Conservation (phyloP, 2,888 invertebrate genomes). For the Stenichneumon culpator region DNA sequence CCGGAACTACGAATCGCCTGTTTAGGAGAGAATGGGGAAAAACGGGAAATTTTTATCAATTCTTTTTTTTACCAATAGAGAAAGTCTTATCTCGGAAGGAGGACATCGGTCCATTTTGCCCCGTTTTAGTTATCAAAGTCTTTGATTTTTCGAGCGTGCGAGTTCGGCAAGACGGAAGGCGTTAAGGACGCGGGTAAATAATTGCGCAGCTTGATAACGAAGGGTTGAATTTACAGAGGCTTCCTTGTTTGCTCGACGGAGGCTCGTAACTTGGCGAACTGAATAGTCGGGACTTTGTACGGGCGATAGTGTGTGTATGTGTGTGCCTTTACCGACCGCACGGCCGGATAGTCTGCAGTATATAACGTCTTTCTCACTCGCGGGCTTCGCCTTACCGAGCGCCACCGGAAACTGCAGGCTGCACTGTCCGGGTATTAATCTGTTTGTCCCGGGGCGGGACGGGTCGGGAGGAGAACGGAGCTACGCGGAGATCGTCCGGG, state of each 20-base stretch:
- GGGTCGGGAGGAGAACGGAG: not conserved
- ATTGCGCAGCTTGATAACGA: not conserved
- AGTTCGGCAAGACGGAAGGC: not conserved
- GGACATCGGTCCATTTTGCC: too few species aligned
- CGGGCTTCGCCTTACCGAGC: not conserved
- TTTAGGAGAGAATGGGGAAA: not conserved
- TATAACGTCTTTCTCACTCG: slow-evolving; percentile 9
- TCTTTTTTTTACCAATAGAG: too few species aligned
- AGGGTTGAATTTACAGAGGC: not conserved
- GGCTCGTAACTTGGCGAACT: slow-evolving; percentile 46
- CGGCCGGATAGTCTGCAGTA: not conserved
- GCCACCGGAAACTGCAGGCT: slow-evolving; percentile 38
- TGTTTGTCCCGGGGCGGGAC: slow-evolving; percentile 48
- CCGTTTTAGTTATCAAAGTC: too few species aligned
- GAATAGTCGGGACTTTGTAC: slow-evolving; percentile 45
- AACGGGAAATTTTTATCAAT: not conserved
- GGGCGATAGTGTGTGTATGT: slow-evolving; percentile 5
- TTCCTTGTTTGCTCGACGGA: slow-evolving; percentile 1
- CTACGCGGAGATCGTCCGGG: not conserved
- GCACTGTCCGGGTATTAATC: slow-evolving; percentile 59
- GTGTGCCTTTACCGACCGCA: slow-evolving; percentile 17
- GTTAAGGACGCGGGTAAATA: not conserved
- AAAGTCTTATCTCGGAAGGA: too few species aligned
- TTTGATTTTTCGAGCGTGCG: not conserved
- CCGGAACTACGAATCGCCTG: not conserved